phyloP scores from a whole-genome alignment of 2,113 vertebrate species.

The Pomatostomus ruficeps region DNA sequence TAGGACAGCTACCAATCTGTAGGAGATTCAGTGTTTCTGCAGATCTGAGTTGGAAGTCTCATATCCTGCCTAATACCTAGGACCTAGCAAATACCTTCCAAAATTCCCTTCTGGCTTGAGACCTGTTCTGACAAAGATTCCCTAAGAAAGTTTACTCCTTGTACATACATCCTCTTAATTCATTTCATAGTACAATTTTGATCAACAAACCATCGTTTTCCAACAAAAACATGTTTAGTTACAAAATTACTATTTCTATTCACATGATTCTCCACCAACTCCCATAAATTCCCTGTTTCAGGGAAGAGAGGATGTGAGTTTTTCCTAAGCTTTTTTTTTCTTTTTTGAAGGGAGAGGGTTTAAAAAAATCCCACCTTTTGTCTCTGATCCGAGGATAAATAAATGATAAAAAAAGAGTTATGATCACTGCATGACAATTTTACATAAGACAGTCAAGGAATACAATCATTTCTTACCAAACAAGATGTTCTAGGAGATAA shows the following conservation, averaged over 20 bases:
- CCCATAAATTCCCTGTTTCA: not conserved
- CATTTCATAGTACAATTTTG: not conserved
- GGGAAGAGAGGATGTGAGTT: not conserved
- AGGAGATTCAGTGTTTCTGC: not conserved
- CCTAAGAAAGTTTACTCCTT: not conserved
- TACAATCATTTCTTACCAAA: not conserved
- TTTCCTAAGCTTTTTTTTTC: not conserved
- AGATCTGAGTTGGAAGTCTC: not conserved
- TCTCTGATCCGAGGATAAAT: not conserved
- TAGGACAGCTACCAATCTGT: not conserved
- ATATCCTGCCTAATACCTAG: not conserved
- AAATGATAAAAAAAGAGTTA: not conserved
- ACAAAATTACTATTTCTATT: not conserved
- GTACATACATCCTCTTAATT: not conserved
- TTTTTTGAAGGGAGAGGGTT: not conserved
- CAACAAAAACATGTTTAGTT: not conserved
- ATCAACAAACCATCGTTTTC: not conserved
- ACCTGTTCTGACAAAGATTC: not conserved
- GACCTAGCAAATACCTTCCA: not conserved
- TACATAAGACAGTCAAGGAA: not conserved
- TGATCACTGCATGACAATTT: not conserved
- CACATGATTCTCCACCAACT: not conserved
- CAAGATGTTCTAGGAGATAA: not conserved
- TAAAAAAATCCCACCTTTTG: not conserved
- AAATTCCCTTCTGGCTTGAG: not conserved